These are phyloP conservation scores for Diplodus puntazzo DNA, from an alignment of 2,797 vertebrate species.

Conservation along the genomic window DNA sequence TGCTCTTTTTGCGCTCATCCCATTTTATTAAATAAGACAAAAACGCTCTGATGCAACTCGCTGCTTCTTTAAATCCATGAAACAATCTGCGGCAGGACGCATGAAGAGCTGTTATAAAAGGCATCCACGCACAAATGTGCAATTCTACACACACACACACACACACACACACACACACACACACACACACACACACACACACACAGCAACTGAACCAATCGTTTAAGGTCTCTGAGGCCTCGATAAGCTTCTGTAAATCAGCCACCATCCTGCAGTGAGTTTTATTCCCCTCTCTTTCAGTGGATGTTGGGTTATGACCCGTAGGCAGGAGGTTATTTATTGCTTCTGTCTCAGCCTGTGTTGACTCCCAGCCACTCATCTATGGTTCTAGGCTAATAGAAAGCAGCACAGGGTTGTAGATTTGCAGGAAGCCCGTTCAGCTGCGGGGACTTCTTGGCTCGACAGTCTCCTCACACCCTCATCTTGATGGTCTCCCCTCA, in stretches of 20 bases:
- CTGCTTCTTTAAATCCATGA: constrained; percentile 59
- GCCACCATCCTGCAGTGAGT: constrained; percentile 69
- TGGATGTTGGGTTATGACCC: constrained; percentile 79
- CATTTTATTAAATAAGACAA: constrained; percentile 67
- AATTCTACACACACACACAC: constrained; percentile 39
- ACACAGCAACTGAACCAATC: constrained; percentile 64
- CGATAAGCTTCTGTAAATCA: constrained; percentile 83
- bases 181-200: constrained; percentile 34
- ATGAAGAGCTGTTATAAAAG: constrained; percentile 51
- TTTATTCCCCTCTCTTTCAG: constrained; percentile 75
- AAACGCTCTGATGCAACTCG: constrained; percentile 49
- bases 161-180: constrained; percentile 31
- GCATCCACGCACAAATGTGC: constrained; percentile 31
- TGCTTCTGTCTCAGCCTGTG: constrained; percentile 77
- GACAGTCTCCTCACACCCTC: constrained; percentile 38
- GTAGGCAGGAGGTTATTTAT: constrained; percentile 81
- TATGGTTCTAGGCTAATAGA: constrained; percentile 74
- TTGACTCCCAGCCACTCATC: constrained; percentile 75
- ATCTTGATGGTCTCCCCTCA: constrained; percentile 43
- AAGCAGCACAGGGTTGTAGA: constrained; percentile 68
- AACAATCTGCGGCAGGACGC: constrained; percentile 51
- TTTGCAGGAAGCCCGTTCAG: constrained; percentile 60
- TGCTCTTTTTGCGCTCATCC: constrained; percentile 7
- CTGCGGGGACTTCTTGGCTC: constrained; percentile 49
- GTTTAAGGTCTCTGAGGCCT: constrained; percentile 76